These are phyloP conservation scores for Gila robusta DNA, from an alignment of 2,797 vertebrate genomes.

Conservation along the genomic window DNA sequence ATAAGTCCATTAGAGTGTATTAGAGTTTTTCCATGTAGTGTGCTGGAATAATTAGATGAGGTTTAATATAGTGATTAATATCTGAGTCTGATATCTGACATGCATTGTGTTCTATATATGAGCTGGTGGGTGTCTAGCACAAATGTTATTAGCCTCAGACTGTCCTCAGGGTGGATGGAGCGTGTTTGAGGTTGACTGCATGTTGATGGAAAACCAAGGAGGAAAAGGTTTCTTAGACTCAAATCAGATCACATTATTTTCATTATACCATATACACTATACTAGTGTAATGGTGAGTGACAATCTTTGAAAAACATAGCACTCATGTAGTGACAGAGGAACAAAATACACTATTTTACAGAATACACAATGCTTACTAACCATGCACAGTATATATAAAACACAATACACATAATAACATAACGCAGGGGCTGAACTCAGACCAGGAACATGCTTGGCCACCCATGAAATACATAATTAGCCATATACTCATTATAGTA, in stretches of 20 bases:
- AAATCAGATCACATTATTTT: background rate
- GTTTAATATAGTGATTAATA: conserved; percentile 10
- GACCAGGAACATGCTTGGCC: background rate
- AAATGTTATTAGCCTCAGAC: background rate
- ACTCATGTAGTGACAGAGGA: background rate
- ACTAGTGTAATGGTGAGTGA: background rate
- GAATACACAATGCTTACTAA: background rate
- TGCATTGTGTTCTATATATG: background rate
- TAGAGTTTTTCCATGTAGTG: conserved; percentile 2
- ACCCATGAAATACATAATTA: background rate
- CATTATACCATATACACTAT: background rate
- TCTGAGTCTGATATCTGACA: background rate
- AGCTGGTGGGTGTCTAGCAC: conserved; percentile 2
- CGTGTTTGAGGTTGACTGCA: background rate
- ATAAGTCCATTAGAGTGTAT: background rate
- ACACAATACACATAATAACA: background rate
- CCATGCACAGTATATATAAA: background rate
- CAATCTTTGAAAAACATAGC: background rate
- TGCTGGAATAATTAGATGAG: background rate
- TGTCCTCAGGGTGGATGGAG: background rate
- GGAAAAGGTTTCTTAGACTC: background rate
- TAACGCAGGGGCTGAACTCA: background rate
- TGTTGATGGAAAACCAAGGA: conserved; percentile 9
- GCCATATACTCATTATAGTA: background rate
- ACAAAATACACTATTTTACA: background rate